A percentile compares a stretch with the other conserved stretches of the same genome.
Conservation (phyloP, 2,888 invertebrate species). For the Baccha elongata region DNA sequence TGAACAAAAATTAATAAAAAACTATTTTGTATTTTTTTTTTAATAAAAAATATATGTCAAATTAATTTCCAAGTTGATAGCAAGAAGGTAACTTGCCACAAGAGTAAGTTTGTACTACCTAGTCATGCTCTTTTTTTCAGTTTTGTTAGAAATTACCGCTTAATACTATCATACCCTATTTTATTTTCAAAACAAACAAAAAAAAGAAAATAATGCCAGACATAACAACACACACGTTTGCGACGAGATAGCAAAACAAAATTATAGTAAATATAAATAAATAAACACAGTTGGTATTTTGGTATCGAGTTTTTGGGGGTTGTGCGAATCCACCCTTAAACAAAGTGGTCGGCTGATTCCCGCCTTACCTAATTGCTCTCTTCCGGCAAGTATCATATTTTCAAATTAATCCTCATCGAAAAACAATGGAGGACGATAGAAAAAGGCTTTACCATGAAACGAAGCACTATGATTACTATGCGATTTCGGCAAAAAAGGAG, state of each 20-base stretch:
- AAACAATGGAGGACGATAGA: constrained; percentile 12
- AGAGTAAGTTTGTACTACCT: too few relatives aligned
- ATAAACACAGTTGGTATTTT: neutral
- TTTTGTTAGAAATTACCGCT: too few relatives aligned
- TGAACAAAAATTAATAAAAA: too few relatives aligned
- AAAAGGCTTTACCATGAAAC: constrained; percentile 1
- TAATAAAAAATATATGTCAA: too few relatives aligned
- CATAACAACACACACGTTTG: neutral
- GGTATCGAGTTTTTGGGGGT: constrained; percentile 30
- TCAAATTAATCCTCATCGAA: constrained; percentile 68
- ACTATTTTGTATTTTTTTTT: too few relatives aligned
- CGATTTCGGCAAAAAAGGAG: constrained; percentile 30
- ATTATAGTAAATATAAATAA: neutral
- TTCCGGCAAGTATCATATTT: constrained; percentile 72
- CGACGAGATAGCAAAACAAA: neutral
- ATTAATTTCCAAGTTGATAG: too few relatives aligned
- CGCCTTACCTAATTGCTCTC: constrained; percentile 68
- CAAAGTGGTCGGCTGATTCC: constrained; percentile 41
- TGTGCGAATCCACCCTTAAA: constrained; percentile 9
- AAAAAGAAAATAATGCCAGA: neutral
- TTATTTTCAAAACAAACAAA: constrained; percentile 7
- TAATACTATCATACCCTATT: neutral
- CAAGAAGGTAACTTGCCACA: too few relatives aligned
- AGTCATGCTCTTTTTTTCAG: too few relatives aligned
- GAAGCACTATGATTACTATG: constrained; percentile 31